Conservation (phyloP, 2,888 invertebrate genomes). For the Philereme transversata region DNA sequence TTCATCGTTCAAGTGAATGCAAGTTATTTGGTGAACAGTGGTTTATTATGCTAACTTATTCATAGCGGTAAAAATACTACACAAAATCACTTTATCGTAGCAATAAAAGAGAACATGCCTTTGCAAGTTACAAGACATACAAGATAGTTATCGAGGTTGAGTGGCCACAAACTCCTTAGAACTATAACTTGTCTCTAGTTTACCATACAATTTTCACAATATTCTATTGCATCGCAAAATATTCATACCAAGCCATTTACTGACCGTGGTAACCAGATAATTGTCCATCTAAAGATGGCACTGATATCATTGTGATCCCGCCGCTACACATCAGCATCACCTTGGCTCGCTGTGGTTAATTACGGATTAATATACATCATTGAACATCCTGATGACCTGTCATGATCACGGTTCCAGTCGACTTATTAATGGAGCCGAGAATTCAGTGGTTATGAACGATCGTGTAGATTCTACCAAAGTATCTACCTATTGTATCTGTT, state of each 20-base stretch:
- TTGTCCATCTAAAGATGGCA: constrained; percentile 33
- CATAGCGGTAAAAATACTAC: too few relatives aligned
- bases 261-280: constrained; percentile 31
- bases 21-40: too few relatives aligned
- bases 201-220: neutral
- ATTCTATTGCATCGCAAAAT: constrained; percentile 3
- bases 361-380: constrained; percentile 29
- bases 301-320: constrained; percentile 38
- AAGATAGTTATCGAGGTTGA: neutral
- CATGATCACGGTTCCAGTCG: constrained; percentile 17
- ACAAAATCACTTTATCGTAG: too few relatives aligned
- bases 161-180: neutral
- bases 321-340: constrained; percentile 25
- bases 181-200: neutral
- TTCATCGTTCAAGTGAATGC: neutral
- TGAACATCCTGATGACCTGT: constrained; percentile 19
- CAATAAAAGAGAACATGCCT: too few relatives aligned
- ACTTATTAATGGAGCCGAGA: constrained; percentile 13
- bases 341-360: constrained; percentile 28
- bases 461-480: constrained; percentile 1
- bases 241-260: constrained; percentile 20
- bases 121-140: too few relatives aligned
- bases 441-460: constrained; percentile 10
- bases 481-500: too few relatives aligned
- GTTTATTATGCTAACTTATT: too few relatives aligned